phyloP scores from a whole-genome alignment of 1,140 invertebrate species.

The Drosophila nigromelanica region DNA sequence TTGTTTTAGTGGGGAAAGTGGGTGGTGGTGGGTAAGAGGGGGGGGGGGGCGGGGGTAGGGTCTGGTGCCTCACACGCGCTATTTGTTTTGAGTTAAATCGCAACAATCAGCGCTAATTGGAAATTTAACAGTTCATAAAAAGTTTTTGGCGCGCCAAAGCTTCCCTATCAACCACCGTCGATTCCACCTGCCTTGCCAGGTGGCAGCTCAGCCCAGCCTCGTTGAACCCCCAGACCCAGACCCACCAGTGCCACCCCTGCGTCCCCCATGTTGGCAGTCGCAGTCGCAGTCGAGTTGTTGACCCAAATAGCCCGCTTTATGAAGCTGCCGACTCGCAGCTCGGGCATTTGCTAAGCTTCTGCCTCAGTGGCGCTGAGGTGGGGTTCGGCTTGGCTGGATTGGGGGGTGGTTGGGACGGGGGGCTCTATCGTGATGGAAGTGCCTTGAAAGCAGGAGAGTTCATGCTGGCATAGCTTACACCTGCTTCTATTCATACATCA shows the following conservation, averaged over 20 bases:
- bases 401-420: neutral
- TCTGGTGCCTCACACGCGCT: slow-evolving; percentile 13
- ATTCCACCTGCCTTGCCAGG: neutral
- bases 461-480: slow-evolving; percentile 25
- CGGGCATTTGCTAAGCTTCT: slow-evolving; percentile 32
- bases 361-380: slow-evolving; percentile 21
- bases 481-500: slow-evolving; percentile 30
- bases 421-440: slow-evolving; percentile 22
- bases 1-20: neutral
- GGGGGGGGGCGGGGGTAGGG: neutral
- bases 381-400: neutral
- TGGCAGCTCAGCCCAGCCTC: neutral
- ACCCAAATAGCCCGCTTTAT: slow-evolving; percentile 54
- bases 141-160: slow-evolving; percentile 42
- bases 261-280: neutral
- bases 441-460: slow-evolving; percentile 30
- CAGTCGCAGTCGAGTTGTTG: slow-evolving; percentile 44
- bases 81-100: slow-evolving; percentile 59
- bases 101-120: slow-evolving; percentile 77
- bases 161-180: neutral
- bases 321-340: slow-evolving; percentile 18
- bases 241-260: neutral
- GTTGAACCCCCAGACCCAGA: neutral
- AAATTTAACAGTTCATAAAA: slow-evolving; percentile 78
- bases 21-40: neutral